Percentiles rank a stretch among this genome's conserved stretches.
Evolutionary conservation across 2,888 invertebrate genomes (phyloP).

Genomic region (Phorcus lineatus): DNA sequence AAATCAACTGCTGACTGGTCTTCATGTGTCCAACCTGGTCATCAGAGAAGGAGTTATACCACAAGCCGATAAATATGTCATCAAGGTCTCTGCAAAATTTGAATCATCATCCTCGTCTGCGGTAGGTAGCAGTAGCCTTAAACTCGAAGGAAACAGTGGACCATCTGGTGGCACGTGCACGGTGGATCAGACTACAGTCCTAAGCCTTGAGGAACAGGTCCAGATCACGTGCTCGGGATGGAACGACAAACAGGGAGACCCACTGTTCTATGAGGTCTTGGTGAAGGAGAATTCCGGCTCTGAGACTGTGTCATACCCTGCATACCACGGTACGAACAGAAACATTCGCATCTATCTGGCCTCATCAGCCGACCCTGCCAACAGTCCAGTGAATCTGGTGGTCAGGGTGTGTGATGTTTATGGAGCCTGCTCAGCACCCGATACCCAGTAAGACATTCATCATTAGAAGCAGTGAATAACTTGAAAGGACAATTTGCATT

Average conservation of each 20-base stretch:
- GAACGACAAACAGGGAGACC: constrained; percentile 44
- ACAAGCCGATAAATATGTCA: constrained; percentile 44
- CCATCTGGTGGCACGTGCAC: constrained; percentile 49
- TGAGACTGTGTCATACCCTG: constrained; percentile 35
- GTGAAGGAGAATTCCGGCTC: constrained; percentile 24
- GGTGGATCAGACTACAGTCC: constrained; percentile 30
- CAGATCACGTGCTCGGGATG: constrained; percentile 49
- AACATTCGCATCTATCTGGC: constrained; percentile 47
- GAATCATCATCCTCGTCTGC: not conserved
- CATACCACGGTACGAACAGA: constrained; percentile 50
- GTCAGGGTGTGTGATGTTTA: constrained; percentile 54
- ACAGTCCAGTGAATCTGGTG: constrained; percentile 39
- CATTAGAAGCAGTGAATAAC: too few species aligned
- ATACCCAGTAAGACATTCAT: constrained; percentile 33
- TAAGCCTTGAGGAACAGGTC: constrained; percentile 42
- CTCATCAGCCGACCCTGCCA: constrained; percentile 43
- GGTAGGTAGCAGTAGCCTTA: constrained; percentile 42
- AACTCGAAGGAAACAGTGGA: constrained; percentile 39
- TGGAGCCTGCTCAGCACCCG: constrained; percentile 40
- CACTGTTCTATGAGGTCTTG: constrained; percentile 29
- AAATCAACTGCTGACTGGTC: constrained; percentile 29
- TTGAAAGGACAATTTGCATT: too few species aligned
- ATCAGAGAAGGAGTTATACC: constrained; percentile 42
- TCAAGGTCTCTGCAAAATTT: constrained; percentile 39
- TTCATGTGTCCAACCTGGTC: constrained; percentile 46